A percentile compares a stretch with the other conserved stretches of the same genome.
Evolutionary conservation across 2,113 vertebrate species (phyloP).

Genomic region (Macquaria australasica): DNA sequence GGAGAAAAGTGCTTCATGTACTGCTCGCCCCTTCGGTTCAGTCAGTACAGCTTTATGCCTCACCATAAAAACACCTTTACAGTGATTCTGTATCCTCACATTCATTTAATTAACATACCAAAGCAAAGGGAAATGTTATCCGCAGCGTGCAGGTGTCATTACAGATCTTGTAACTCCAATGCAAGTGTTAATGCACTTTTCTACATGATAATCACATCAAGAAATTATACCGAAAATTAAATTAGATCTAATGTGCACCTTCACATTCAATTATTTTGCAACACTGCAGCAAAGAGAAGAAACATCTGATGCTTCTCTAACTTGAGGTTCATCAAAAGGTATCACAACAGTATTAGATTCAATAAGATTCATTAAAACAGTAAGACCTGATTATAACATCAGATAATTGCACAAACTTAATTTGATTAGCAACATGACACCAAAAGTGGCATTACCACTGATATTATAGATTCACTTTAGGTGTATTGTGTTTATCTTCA

Average conservation of each 20-base stretch:
- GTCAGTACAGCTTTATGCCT: background rate
- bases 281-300: background rate
- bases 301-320: background rate
- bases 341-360: background rate
- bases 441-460: background rate
- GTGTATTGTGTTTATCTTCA: background rate
- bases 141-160: background rate
- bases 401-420: background rate
- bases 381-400: background rate
- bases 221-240: constrained; percentile 13
- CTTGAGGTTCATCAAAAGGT: background rate
- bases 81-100: background rate
- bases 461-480: no score
- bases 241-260: background rate
- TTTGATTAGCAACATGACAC: constrained; percentile 1
- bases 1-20: constrained; percentile 12
- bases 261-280: background rate
- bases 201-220: background rate
- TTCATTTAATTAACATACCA: constrained; percentile 1
- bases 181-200: background rate
- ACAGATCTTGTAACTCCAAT: background rate
- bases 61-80: constrained; percentile 2
- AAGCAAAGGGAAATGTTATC: background rate
- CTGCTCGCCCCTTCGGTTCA: constrained; percentile 1
- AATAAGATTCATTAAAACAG: background rate